Evolutionary conservation across 2,888 invertebrate genomes (phyloP).

Genomic region (Acrobasis suavella): DNA sequence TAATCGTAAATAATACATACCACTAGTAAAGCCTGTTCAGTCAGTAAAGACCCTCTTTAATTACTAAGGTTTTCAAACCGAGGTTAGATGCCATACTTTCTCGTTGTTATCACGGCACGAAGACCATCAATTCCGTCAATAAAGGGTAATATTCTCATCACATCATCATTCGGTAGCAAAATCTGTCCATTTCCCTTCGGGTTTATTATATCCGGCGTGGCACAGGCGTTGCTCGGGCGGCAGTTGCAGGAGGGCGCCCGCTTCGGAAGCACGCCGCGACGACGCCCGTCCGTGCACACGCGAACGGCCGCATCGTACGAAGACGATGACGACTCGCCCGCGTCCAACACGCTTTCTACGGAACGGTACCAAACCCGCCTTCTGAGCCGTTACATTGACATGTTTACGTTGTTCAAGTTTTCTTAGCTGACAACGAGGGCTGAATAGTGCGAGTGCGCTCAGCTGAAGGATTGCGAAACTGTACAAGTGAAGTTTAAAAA

Average conservation of each 20-base stretch:
- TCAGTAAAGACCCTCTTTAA: background rate
- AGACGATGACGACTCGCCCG: constrained; percentile 49
- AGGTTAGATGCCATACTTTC: constrained; percentile 23
- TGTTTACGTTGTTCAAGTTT: constrained; percentile 66
- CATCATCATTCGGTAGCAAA: constrained; percentile 48
- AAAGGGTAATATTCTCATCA: constrained; percentile 44
- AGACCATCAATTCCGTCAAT: constrained; percentile 42
- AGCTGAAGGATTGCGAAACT: constrained; percentile 77
- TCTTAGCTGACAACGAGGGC: constrained; percentile 56
- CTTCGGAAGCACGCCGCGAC: constrained; percentile 51
- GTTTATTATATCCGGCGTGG: constrained; percentile 45
- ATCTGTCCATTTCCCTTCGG: constrained; percentile 56
- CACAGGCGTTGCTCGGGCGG: constrained; percentile 34
- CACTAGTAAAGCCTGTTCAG: background rate
- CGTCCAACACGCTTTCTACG: constrained; percentile 64
- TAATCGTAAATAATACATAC: background rate
- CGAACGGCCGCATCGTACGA: constrained; percentile 45
- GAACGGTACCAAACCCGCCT: constrained; percentile 60
- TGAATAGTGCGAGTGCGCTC: constrained; percentile 63
- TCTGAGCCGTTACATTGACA: constrained; percentile 63
- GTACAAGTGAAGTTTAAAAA: constrained; percentile 81
- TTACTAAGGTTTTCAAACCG: background rate
- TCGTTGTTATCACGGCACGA: constrained; percentile 24
- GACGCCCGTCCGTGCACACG: constrained; percentile 49
- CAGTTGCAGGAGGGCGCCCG: constrained; percentile 73